phyloP scores from a whole-genome alignment of 2,113 vertebrate species.

The Blennius ocellaris region DNA sequence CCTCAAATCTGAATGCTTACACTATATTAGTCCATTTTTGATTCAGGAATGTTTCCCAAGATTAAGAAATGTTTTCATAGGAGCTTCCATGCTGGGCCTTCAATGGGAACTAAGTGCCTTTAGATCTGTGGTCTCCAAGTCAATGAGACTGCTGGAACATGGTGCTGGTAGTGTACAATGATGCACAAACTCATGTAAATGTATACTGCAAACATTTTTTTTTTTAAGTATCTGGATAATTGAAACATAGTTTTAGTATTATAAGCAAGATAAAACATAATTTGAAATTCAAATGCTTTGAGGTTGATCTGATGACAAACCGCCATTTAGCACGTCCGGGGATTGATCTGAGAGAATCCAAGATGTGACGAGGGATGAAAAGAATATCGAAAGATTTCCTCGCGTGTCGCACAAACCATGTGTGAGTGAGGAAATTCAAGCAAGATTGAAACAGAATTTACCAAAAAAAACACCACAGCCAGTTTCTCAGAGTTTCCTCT shows the following conservation, averaged over 20 bases:
- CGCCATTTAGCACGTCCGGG: constrained; percentile 5
- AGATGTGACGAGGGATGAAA: neutral
- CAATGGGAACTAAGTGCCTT: neutral
- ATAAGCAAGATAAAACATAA: constrained; percentile 5
- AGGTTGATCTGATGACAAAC: constrained; percentile 17
- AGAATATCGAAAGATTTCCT: neutral
- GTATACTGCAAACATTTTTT: neutral
- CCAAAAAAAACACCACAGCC: neutral
- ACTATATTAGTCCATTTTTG: constrained; percentile 3
- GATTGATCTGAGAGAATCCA: neutral
- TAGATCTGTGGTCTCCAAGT: neutral
- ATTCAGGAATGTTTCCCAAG: neutral
- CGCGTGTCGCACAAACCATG: neutral
- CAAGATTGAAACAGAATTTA: neutral
- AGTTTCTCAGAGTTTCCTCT: neutral
- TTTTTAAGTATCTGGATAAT: neutral
- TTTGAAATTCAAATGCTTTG: constrained; percentile 12
- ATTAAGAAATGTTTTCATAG: neutral
- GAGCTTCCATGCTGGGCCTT: neutral
- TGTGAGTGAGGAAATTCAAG: no score
- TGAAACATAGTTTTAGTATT: constrained; percentile 9
- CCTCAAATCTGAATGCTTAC: constrained; percentile 3
- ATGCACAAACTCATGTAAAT: constrained; percentile 3
- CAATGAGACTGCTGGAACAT: neutral
- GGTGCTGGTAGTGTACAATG: constrained; percentile 21